Evolutionary conservation across 1,140 invertebrate species (phyloP), one percentile per base, ranked within the genome.

Genomic region (Pachypsylla venusta): DNA sequence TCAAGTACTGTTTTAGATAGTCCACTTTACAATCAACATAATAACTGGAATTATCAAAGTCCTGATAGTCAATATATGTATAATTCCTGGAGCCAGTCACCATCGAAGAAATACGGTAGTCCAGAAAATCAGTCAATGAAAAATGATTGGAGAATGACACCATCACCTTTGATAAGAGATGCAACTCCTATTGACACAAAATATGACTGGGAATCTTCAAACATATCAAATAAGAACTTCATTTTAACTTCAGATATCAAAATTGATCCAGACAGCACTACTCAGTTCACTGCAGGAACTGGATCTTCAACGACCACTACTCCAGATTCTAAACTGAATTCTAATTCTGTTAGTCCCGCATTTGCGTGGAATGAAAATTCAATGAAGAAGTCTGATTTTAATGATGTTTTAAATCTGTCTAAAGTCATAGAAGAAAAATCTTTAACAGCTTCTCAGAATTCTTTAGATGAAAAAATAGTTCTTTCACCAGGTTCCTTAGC

Each of bases 1-100:
- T 85, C 84, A 35, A 87, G 84, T 55, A 88, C 84, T 1, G 84
- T 87, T 2, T 68, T 85, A 60, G 84, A 87, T 67, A 85, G 83
- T 61, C 83, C 84, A 28, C 75, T 76, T 71, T 76, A 76, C 60
- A 74, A 75, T 61, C 64, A 66, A 24, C 16, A 48, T 4, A 4
- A 48, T 19, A 10, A n/a, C 16, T 77, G 75, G 75, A 69, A 71
- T 25, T 72, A 73, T 59, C 70, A 70, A 20, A 55, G 54, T 22
- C 25, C 25, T 5, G 25, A 55, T 5, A 7, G 20, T 5, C n/a
- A 35, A 35, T 10, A 35, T 35, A 55, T 55, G 54, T 22, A 55
- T 25, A 55, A 55, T 25, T 55, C 25, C 5, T 55, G 22, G 42
- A 48, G 42, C 22, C 42, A 48, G 16, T 48, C 42, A 5, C 42